Base-by-base conservation (phyloP, 2,113 vertebrate species). In the Hypocryptadius cinnamomeus region DNA sequence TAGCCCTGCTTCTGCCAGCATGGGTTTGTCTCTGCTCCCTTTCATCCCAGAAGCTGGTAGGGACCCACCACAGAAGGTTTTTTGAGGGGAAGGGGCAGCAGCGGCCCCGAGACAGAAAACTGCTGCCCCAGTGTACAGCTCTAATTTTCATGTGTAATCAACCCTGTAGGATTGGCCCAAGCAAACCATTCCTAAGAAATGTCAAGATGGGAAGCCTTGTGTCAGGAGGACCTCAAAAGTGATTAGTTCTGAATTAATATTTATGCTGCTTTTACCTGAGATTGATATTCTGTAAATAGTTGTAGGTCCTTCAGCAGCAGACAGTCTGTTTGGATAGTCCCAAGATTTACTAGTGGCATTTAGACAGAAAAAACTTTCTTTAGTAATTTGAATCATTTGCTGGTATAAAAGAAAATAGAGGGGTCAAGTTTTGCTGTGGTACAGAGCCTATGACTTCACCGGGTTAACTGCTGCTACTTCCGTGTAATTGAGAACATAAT, bases 401-500 rank as follows among this genome's bases (percentile, higher is more conserved):
- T 95, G 85, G 72, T 91, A 94, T 35, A 89, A 93, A 92, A 92
- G 76, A 88, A 96, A 96, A 91, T 48, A 89, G 56, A 89, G 9
- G 33, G 88, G 91, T 95, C 81, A 73, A 65, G 66, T 93, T 95
- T 83, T 97, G 48, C 72, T 81, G 35, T 83, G 76, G 70, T 83
- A 59, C 68, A 80, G 69, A 96, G 82, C 48, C 65, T 69, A 50
- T 95, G 89, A 90, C 85, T 96, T 92, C 82, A 87, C 73, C 1
- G 5, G 82, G 93, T 91, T 95, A 89, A 90, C 87, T 85, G 89
- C 90, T 95, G 83, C 87, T 92, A 79, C 92, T 94, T 95, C 83
- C 15, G 1, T 90, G 94, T 94, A 92, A 95, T 73, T 90, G 88
- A 97, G 92, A 93, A 84, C 80, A 83, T 87, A 81, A 92, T 94